Conservation (phyloP, 2,888 invertebrate species). For the Pseudococcus viburni region DNA sequence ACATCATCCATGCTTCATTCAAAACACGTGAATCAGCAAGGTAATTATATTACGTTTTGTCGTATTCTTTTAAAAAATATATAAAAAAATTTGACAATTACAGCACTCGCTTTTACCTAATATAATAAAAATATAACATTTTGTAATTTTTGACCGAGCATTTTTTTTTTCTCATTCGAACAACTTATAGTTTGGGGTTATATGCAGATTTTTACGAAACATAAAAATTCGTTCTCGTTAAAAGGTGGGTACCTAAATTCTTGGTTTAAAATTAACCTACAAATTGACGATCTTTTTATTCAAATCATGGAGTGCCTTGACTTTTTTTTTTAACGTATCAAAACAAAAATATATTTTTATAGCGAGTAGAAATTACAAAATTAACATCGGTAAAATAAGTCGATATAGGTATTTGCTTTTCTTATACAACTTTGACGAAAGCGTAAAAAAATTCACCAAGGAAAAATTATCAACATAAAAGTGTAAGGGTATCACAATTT, state of each 20-base stretch:
- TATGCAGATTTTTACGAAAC: too few relatives aligned
- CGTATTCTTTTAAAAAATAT: neutral
- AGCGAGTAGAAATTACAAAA: conserved; percentile 6
- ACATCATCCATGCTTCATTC: neutral
- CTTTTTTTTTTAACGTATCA: neutral
- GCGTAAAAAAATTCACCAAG: neutral
- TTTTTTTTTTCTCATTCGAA: too few relatives aligned
- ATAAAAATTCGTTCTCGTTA: too few relatives aligned
- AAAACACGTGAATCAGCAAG: neutral
- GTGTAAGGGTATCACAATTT: conserved; percentile 35
- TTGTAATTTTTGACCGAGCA: too few relatives aligned
- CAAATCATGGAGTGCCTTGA: neutral
- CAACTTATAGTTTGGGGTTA: too few relatives aligned
- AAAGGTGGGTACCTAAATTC: neutral
- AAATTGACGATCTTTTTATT: neutral
- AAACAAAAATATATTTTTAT: neutral
- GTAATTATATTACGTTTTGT: neutral
- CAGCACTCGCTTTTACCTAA: too few relatives aligned
- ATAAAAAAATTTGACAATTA: neutral
- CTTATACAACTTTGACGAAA: neutral
- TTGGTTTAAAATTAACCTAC: neutral
- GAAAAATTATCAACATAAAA: conserved; percentile 5
- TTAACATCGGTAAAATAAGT: conserved; percentile 11
- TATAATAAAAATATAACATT: too few relatives aligned
- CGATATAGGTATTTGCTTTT: neutral